These are phyloP conservation scores for Tretioscincus oriximinensis DNA, from an alignment of 2,113 vertebrate species.

Conservation along the genomic window DNA sequence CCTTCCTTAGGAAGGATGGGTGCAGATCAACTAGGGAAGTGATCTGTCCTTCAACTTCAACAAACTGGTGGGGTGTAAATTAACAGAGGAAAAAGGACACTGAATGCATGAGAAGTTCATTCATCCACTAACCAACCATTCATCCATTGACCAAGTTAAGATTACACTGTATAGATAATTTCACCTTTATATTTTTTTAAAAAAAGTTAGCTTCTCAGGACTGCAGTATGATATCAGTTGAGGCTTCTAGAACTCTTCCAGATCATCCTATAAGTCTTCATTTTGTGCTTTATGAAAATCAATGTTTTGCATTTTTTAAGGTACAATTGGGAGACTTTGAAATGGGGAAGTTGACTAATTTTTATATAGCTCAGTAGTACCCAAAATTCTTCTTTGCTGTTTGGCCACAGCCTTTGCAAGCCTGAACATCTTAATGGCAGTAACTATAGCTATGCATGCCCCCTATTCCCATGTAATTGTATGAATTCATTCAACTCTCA, in stretches of 20 bases:
- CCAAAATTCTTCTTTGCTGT: neutral
- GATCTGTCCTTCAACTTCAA: conserved; percentile 99
- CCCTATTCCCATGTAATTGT: neutral
- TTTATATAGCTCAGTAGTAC: neutral
- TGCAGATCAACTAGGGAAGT: conserved; percentile 98
- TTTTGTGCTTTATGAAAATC: neutral
- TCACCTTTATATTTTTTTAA: neutral
- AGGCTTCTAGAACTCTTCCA: too few species aligned
- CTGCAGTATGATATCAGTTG: neutral
- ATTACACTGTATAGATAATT: neutral
- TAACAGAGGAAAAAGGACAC: conserved; percentile 21
- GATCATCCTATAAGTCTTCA: too few species aligned
- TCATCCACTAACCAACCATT: neutral
- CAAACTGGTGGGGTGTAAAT: conserved; percentile 81
- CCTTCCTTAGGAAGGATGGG: conserved; percentile 97
- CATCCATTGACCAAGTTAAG: neutral
- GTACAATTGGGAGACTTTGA: neutral
- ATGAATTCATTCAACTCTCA: neutral
- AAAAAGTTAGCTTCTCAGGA: neutral
- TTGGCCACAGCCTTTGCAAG: neutral
- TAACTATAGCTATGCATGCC: neutral
- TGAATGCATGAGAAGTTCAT: neutral
- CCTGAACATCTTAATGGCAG: neutral
- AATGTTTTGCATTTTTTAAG: neutral
- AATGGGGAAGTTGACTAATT: neutral